Evolutionary conservation across 2,888 invertebrate genomes (phyloP), one percentile per base, ranked within the genome.

Genomic region (Dicyrtoma fusca): DNA sequence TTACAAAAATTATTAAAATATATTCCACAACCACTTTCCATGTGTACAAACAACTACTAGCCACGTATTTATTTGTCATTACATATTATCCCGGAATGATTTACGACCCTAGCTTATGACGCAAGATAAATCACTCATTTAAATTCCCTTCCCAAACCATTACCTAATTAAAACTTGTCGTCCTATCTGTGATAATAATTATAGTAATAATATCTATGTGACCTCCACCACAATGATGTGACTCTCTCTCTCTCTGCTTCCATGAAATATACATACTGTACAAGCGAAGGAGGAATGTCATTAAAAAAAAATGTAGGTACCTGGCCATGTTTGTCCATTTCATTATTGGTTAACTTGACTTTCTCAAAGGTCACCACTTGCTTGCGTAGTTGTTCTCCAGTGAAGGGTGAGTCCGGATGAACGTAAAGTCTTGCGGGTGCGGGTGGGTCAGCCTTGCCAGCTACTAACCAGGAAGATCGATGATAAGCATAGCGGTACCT

Each of bases 301-400:
- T 45, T n/a, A 45, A 13, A 65, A 26, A 47, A n/a, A 64, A 68
- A 53, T 61, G 19, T 21, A 80, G 87, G 87, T 83, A 91, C 91
- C 85, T 91, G 90, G 81, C 90, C 90, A 79, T 89, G 88, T 82
- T 89, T 90, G 83, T 90, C 90, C 87, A 91, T 88, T 84, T 92
- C 91, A 84, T 92, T 92, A 84, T 92, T 92, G 81, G 92, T 92
- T 74, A 92, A 86, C 83, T 92, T 92, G 81, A 92, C 89, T 84
- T 92, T 92, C 84, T 92, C 92, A 84, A 92, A 92, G 51, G 91
- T 90, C 74, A 92, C 89, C 76, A 91, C 89, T 83, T 91, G 91
- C 82, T 91, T 91, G 81, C 88, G 86, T 68, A 92, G 87, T 82
- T 91, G 91, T 79, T 91, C 91, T 0, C 90, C 91, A 63, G 89